Evolutionary conservation across 2,888 invertebrate species (phyloP), one percentile per base, ranked within the genome.

Genomic region (Synergus gifuensis): DNA sequence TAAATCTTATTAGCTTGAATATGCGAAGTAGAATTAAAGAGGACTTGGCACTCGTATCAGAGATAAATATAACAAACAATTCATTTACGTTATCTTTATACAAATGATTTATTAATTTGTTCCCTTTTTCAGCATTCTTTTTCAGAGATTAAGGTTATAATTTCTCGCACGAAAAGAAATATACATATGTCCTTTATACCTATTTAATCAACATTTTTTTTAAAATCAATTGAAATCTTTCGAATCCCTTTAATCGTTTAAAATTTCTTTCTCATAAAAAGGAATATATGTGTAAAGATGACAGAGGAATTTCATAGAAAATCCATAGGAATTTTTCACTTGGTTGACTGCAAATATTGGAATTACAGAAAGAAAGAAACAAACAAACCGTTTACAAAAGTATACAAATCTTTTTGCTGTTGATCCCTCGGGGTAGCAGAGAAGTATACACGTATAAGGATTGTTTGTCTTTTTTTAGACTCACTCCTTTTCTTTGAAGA

Each of bases 401-500:
- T 22, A 28, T 28, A 62, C 22, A 62, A 28, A 62, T 67, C 22
- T 46, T 73, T 73, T 54, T 73, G 54, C 54, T 54, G 54, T 36
- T 16, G 9, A 40, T 49, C 73, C 73, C 73, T 54, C 36, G n/a
- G 69, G 73, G 54, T 40, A n/a, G 73, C 16, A 54, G 49, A 54
- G 40, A 58, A 73, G 73, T 49, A 73, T 73, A 54, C 73, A 73
- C 54, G 54, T 73, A 54, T 73, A 58, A 54, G 22, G 49, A 36
- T 73, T 73, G 73, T 54, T 73, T 49, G 62, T 11, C 28, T 28
- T 62, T 62, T 28, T 28, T 4, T 22, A 60, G 60, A 14, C 62
- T 62, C 12, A 62, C 62, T 73, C 49, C 54, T 73, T 69, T 54
- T 73, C 73, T 73, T 73, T 73, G n/a, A 73, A 73, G 73, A 73